Conservation (phyloP, 2,113 vertebrate genomes). For the Hydrochoerus hydrochaeris region DNA sequence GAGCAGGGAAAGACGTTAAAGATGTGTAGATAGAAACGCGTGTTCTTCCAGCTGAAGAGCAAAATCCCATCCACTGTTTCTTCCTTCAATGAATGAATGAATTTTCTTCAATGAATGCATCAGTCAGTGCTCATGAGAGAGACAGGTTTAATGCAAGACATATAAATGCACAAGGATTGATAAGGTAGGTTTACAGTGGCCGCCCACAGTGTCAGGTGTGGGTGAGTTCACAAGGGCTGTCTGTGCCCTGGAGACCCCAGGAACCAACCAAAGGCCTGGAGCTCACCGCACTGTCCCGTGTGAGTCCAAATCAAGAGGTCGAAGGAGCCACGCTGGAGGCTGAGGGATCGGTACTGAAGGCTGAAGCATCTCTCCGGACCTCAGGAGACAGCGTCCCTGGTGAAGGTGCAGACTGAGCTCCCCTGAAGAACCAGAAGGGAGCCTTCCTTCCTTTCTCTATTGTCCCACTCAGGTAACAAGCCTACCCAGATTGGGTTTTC, state of each 20-base stretch:
- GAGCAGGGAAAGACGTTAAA: not conserved
- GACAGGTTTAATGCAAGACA: not conserved
- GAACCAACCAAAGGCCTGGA: not conserved
- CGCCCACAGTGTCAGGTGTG: not conserved
- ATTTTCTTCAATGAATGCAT: not conserved
- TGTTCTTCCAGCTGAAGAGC: not conserved
- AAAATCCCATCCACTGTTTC: not conserved
- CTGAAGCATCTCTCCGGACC: not conserved
- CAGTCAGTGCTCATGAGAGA: not conserved
- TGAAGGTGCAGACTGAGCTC: not conserved
- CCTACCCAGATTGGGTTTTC: not conserved
- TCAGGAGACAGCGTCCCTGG: not conserved
- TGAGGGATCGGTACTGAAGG: not conserved
- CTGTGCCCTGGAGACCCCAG: not conserved
- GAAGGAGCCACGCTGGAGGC: not conserved
- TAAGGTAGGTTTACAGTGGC: not conserved
- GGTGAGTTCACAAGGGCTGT: not conserved
- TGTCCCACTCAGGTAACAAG: not conserved
- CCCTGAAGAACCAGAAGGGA: not conserved
- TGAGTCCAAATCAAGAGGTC: not conserved
- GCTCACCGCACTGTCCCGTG: not conserved
- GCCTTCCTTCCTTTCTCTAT: not conserved
- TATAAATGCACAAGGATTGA: not conserved
- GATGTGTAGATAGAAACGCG: not conserved
- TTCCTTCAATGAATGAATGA: not conserved